Base-by-base conservation (phyloP, 2,888 invertebrate species). In the Aphodius granarius region DNA sequence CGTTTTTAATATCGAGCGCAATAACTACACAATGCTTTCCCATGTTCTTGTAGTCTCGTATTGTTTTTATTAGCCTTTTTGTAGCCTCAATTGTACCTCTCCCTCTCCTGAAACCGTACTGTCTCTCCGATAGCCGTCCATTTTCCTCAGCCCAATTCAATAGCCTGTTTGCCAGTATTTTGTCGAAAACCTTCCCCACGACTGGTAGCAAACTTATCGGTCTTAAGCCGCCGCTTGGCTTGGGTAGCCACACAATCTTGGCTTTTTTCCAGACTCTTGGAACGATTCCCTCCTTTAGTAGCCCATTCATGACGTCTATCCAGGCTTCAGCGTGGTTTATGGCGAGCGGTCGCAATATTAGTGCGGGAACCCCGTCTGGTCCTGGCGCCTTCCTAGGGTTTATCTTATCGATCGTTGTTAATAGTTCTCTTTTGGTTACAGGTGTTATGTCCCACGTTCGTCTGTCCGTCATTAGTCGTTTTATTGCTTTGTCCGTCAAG, bases 1-100 rank as follows among this genome's bases (percentile, higher is more conserved):
- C 80, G 20, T 80, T 78, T 62, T 75, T 73, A 21, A 79, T 74
- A 71, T 80, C 81, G 9, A 80, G 73, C 3, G 78, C 74, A n/a
- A n/a, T n/a, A n/a, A 64, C 64, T 15, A 64, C 4, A 13, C 64
- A 17, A 18, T 66, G 66, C 18, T 13, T 18, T 3, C 66, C 66
- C 3, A 13, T 9, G 19, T 18, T 20, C 18, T 66, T 66, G 20
- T 20, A 17, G 13, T 66, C 19, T 18, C 18, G n/a, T 18, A 66
- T 64, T n/a, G 22, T 22, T 22, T 62, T 63, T 17, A 63, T 63
- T 6, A 72, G 5, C 9, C 62, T 22, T 17, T 71, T 9, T 17
- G 62, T 3, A 1, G 71, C 71, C 3, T 76, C 43, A 2, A 43
- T 71, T 3, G 71, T 71, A 5, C 71, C 62, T 17, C 23, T 17